Evolutionary conservation across 2,113 vertebrate genomes (phyloP), one percentile per base, ranked within the genome.

Genomic region (Dendrocopos noguchii): DNA sequence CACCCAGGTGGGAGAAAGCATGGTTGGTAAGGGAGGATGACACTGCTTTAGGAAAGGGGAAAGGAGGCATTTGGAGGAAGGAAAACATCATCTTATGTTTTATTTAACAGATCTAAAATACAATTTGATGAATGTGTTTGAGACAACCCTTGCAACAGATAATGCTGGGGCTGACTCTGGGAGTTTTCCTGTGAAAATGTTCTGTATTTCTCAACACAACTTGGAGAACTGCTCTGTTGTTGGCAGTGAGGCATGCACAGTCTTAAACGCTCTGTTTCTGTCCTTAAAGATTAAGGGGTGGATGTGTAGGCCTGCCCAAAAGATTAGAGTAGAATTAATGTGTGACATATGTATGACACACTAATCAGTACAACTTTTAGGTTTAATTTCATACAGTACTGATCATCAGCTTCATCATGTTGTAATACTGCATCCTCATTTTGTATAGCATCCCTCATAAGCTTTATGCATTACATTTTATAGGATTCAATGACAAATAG

Each of bases 41-140:
- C 0, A 0, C 18, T 33, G 60, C 68, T 60, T 31, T 7, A 1
- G 39, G 31, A 50, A 44, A 82, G 72, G 71, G 46, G 3, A 0
- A 0, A 61, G 31, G 4, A 44, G 50, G 36, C 17, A 3, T 33
- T 46, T 56, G 61, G 61, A 63, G 36, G 61, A 66, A 53, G n/a
- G 24, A 52, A 46, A 36, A 39, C 3, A 0, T 34, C 29, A 3
- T 36, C 29, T 64, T 18, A 19, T 67, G 0, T 89, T 68, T 72
- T 21, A 12, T 25, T 61, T 47, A 22, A 11, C 18, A 28, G 19
- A 25, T 33, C 33, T n/a, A 73, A 87, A 61, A 44, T 56, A 33
- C 11, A 15, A 4, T n/a, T 63, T 0, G 2, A 53, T 1, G 1
- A 47, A 28, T 33, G 17, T 33, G 39, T 75, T 81, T 64, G 70